These are phyloP conservation scores for Yponomeuta evonymella DNA, from an alignment of 2,888 invertebrate genomes.

Conservation along the genomic window DNA sequence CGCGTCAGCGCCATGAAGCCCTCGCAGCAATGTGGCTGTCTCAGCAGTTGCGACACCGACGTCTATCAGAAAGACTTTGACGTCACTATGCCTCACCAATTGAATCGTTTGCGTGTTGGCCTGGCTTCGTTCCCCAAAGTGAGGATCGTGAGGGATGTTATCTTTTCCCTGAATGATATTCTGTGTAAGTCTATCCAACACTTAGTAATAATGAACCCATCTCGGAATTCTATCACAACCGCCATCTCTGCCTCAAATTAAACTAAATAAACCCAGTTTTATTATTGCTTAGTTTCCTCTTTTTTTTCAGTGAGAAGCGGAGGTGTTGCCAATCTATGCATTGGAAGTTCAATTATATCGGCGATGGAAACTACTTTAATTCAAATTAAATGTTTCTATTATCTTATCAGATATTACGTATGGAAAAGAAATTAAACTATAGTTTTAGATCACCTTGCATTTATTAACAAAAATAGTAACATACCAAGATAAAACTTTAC, in stretches of 20 bases:
- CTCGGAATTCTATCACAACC: too few species aligned
- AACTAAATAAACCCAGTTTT: too few species aligned
- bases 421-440: background rate
- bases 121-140: constrained; percentile 82
- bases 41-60: constrained; percentile 54
- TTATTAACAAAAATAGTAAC: background rate
- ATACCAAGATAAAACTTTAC: too few species aligned
- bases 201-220: background rate
- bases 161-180: constrained; percentile 83
- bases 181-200: constrained; percentile 71
- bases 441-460: background rate
- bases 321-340: constrained; percentile 57
- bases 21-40: constrained; percentile 30
- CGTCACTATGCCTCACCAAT: constrained; percentile 23
- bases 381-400: constrained; percentile 31
- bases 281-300: background rate
- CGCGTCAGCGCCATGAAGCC: background rate
- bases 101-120: constrained; percentile 54
- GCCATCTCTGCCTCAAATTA: too few species aligned
- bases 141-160: constrained; percentile 79
- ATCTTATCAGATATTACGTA: background rate
- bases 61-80: constrained; percentile 51
- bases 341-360: constrained; percentile 60
- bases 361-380: constrained; percentile 48
- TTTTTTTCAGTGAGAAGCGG: constrained; percentile 55